Evolutionary conservation across 2,113 vertebrate genomes (phyloP).

Genomic region (Corapipo altera): DNA sequence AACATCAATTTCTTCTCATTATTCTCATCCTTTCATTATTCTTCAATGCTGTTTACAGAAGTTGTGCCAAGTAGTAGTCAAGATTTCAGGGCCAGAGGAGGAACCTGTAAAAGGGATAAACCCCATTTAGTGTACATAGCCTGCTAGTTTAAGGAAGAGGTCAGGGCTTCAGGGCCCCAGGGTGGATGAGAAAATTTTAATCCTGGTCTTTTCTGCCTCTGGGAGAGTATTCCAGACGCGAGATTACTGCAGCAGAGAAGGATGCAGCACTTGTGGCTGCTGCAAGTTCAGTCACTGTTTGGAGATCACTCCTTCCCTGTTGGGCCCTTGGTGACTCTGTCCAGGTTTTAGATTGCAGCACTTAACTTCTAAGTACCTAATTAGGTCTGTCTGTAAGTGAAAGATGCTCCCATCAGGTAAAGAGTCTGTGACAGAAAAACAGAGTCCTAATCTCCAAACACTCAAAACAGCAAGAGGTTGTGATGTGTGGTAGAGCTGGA

Average conservation of each 20-base stretch:
- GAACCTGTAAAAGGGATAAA: not conserved
- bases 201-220: not conserved
- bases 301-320: not conserved
- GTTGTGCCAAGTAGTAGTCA: not conserved
- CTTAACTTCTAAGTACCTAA: not conserved
- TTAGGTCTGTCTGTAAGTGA: not conserved
- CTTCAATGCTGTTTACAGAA: not conserved
- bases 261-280: not conserved
- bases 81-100: not conserved
- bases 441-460: not conserved
- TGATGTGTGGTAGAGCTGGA: not conserved
- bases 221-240: not conserved
- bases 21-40: not conserved
- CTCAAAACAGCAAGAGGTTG: not conserved
- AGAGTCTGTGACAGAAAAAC: not conserved
- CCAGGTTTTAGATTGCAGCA: not conserved
- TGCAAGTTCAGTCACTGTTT: not conserved
- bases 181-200: not conserved
- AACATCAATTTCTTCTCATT: not conserved
- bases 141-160: not conserved
- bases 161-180: not conserved
- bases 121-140: accelerated
- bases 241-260: not conserved
- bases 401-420: accelerated
- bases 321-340: accelerated